Conservation (phyloP, 2,113 vertebrate genomes). For the Ranitomeya variabilis region DNA sequence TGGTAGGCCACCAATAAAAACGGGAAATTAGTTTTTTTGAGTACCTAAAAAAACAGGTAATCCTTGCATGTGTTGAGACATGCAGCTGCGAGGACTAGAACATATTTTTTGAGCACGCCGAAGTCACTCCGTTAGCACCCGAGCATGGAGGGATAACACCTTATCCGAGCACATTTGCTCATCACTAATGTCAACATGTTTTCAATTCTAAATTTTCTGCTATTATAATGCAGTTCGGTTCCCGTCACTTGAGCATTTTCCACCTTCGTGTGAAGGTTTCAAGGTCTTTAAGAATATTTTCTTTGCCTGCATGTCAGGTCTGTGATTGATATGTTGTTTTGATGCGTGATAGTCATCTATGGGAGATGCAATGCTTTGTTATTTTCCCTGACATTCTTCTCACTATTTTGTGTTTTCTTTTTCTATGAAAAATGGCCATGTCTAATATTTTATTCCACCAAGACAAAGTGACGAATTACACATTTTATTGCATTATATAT, state of each 20-base stretch:
- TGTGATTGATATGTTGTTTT: neutral
- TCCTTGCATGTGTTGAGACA: too few species aligned
- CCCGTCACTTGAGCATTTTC: neutral
- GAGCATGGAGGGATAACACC: too few species aligned
- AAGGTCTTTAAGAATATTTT: neutral
- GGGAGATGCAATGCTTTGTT: neutral
- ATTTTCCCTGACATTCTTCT: neutral
- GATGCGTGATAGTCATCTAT: neutral
- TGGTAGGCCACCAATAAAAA: too few species aligned
- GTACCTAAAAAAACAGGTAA: too few species aligned
- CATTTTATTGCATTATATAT: neutral
- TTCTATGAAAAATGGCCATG: neutral
- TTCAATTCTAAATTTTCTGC: neutral
- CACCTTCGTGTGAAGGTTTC: neutral
- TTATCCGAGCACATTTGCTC: too few species aligned
- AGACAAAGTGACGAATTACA: neutral
- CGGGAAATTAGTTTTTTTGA: too few species aligned
- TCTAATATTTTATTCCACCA: neutral
- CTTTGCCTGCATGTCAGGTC: neutral
- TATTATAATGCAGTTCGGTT: neutral
- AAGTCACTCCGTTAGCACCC: too few species aligned
- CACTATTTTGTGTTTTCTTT: neutral
- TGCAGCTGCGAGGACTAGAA: too few species aligned
- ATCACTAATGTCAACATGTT: neutral
- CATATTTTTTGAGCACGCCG: too few species aligned